Conservation (phyloP, 1,140 invertebrate species). For the Palaemon carinicauda region DNA sequence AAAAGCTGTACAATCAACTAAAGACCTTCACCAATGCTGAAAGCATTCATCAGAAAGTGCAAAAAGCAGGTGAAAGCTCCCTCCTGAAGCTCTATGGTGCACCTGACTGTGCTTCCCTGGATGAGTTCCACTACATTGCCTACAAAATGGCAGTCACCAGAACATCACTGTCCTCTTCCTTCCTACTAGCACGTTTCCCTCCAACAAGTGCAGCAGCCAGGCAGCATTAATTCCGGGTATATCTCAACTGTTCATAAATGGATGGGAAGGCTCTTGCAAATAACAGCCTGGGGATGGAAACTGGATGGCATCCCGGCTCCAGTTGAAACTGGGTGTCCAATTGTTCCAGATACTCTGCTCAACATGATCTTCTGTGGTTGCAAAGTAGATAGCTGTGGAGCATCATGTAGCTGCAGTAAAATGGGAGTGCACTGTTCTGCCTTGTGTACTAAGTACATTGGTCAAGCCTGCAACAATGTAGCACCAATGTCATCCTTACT, state of each 20-base stretch:
- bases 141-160: slow-evolving; percentile 5
- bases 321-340: no score
- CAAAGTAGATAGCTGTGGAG: no score
- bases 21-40: neutral
- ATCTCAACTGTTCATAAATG: no score
- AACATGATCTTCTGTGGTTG: no score
- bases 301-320: no score
- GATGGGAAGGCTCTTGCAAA: no score
- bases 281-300: no score
- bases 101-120: no score
- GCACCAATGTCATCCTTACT: neutral
- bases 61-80: slow-evolving; percentile 35
- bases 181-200: neutral
- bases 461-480: neutral
- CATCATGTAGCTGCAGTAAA: no score
- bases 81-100: slow-evolving; percentile 2
- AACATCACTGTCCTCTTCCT: neutral
- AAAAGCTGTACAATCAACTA: neutral
- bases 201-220: slow-evolving; percentile 23
- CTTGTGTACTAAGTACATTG: neutral
- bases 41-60: slow-evolving; percentile 16
- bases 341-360: no score
- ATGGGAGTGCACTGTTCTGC: no score
- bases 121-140: slow-evolving; percentile 1
- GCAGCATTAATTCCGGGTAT: no score